Base-by-base conservation (phyloP, 2,113 vertebrate genomes). In the Probosciger aterrimus region DNA sequence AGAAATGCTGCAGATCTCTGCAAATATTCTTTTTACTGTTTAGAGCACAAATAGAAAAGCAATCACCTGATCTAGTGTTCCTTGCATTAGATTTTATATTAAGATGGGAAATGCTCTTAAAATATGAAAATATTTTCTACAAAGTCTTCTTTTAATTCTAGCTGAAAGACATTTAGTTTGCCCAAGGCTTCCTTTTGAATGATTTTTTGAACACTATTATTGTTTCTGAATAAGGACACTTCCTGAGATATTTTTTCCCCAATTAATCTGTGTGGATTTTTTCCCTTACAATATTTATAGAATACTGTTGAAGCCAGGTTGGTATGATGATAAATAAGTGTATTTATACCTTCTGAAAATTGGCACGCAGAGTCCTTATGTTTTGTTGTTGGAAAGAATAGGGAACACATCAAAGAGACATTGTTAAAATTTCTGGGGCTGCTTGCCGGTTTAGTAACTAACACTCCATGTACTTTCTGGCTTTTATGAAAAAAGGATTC, bases 1-100 rank as follows among this genome's bases (percentile, higher is more conserved):
- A 90, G 74, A 92, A 94, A 94, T 18, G 16, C 24, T 84, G 27
- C 78, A 87, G 68, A 90, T 62, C 22, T 80, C 46, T 90, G 69
- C 67, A 76, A 87, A 52, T 76, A 47, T 47, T 60, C 39, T 55
- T 9, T 41, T 80, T 80, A 62, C 35, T 71, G 10, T 60, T 86
- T 41, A 79, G 35, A 76, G 33, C 25, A 57, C 46, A 70, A 82
- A 74, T 22, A 87, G 67, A 86, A 83, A 70, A 80, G 33, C 19
- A 62, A 37, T 41, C 25, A 71, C 63, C 22, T 30, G 28, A 92
- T 80, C 74, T 76, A 63, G 20, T 22, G 12, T 47, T 90, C 14
- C 65, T 90, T 73, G 30, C 16, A 47, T 71, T 62, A 67, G 11
- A 9, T 79, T 82, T 92, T 53, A 64, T 28, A 9, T 41, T 80